Conservation (phyloP, 2,113 vertebrate species). For the Zosterops lateralis region DNA sequence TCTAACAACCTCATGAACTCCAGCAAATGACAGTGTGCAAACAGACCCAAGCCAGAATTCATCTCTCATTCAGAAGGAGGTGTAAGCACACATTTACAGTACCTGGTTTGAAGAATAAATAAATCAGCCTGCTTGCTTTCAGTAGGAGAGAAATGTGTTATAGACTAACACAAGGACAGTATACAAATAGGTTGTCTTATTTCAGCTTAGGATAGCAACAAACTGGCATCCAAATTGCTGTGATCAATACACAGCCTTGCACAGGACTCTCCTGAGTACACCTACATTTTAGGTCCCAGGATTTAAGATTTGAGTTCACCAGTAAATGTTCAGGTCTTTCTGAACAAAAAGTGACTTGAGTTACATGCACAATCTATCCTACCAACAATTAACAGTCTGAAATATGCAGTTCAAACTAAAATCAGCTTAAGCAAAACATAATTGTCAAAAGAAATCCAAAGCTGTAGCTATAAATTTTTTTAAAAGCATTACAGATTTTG, state of each 20-base stretch:
- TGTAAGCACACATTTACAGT: background rate
- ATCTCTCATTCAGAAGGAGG: background rate
- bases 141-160: background rate
- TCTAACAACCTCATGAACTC: background rate
- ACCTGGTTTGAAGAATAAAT: background rate
- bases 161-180: background rate
- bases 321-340: background rate
- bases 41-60: background rate
- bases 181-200: background rate
- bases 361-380: background rate
- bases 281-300: background rate
- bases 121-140: background rate
- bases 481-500: background rate
- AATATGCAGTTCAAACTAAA: background rate
- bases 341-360: background rate
- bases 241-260: background rate
- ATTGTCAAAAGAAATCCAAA: background rate
- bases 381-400: background rate
- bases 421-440: background rate
- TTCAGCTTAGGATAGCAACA: background rate
- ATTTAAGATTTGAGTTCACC: background rate
- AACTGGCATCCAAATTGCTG: background rate
- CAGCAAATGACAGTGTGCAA: background rate
- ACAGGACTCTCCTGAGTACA: background rate
- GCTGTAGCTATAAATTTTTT: background rate